Base-by-base conservation (phyloP, 2,797 vertebrate species). In the Sebastolobus alascanus region DNA sequence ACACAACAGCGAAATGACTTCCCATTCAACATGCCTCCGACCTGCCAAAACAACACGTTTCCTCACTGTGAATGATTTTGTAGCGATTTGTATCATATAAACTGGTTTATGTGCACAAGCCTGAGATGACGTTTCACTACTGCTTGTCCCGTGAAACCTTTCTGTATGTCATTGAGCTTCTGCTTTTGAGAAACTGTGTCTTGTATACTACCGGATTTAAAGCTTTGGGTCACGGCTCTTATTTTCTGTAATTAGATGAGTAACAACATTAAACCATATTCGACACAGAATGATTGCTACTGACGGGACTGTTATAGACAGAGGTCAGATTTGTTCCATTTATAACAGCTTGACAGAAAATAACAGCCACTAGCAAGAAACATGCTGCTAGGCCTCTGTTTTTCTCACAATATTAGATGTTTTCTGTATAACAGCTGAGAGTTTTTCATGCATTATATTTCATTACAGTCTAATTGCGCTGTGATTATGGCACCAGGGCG, bases 201-300 rank as follows among this genome's bases (percentile, higher is more conserved):
- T 16, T 27, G 29, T 63, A 8, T 13, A 29, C 43, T 64, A 52
- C 71, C 70, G 52, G 72, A 73, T 69, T 73, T 38, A 68, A 55
- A 18, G 66, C 58, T 80, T 73, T 56, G n/a, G 66, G 58, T 60
- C 31, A n/a, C 16, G 16, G 56, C 74, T 77, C 67, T 54, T 56
- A 64, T 77, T 72, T 60, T 31, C 58, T 79, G 40, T 70, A 87
- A 85, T 75, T 78, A 82, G 58, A 75, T 75, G 61, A 81, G 27
- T 58, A 66, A 77, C 75, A 68, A 55, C 70, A 75, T 73, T 22
- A 81, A 86, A 79, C 59, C 73, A 64, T 40, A 79, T 74, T 83
- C 1, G 1, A 54, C 46, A 29, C 50, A 73, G 77, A 54, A 70
- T 69, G 60, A 81, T 79, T 46, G 65, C 63, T 27, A 12, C 33